Percentiles rank a stretch among this genome's conserved stretches.
phyloP scores from a whole-genome alignment of 2,113 vertebrate species.

The Manacus vitellinus region DNA sequence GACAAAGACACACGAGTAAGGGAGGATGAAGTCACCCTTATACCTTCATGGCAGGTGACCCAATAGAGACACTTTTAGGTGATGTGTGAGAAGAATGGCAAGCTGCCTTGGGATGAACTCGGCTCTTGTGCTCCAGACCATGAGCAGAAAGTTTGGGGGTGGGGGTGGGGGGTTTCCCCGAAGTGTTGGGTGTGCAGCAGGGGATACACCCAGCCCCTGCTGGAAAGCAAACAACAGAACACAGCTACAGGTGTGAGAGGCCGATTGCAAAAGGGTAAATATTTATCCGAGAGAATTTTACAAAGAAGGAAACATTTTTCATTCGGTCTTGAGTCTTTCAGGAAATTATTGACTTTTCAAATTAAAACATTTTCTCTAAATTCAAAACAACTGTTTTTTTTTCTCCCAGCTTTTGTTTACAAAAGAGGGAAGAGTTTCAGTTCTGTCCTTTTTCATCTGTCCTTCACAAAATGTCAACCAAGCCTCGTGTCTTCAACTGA shows the following conservation, averaged over 20 bases:
- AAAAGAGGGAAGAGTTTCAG: not conserved
- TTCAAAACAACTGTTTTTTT: constrained; percentile 27
- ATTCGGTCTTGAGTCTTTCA: not conserved
- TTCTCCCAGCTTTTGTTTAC: constrained; percentile 15
- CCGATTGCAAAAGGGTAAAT: not conserved
- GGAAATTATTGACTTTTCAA: constrained; percentile 25
- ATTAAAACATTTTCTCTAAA: constrained; percentile 26
- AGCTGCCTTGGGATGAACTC: not conserved
- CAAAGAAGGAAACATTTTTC: constrained; percentile 6
- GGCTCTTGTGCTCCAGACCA: not conserved
- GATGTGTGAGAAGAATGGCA: not conserved
- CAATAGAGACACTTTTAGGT: not conserved
- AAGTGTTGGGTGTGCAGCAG: not conserved
- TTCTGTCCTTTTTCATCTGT: not conserved
- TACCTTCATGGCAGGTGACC: not conserved
- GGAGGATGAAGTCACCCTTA: not conserved
- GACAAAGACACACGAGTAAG: not conserved
- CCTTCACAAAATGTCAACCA: not conserved
- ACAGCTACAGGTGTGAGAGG: accelerated
- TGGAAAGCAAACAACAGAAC: not conserved
- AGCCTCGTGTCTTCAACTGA: not conserved
- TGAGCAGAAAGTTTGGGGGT: not conserved
- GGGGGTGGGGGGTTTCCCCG: too few relatives aligned
- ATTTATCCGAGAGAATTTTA: not conserved
- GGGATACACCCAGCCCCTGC: not conserved